A percentile compares a stretch with the other conserved stretches of the same genome.
phyloP scores from a whole-genome alignment of 2,888 invertebrate species.

The Idaea dimidiata region DNA sequence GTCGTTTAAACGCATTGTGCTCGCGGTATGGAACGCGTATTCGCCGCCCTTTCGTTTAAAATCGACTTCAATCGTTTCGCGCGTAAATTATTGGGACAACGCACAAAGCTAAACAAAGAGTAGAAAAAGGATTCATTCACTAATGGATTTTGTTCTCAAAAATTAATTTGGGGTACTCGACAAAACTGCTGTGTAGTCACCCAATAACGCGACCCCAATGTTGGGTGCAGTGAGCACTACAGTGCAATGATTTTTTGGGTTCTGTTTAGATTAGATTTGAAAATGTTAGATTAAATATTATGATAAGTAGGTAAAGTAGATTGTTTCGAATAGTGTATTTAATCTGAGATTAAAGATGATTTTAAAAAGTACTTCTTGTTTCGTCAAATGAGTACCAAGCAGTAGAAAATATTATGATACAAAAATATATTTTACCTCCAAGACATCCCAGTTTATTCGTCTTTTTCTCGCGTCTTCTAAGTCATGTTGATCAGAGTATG shows the following conservation, averaged over 20 bases:
- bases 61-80: conserved; percentile 70
- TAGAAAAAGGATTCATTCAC: conserved; percentile 71
- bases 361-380: no score
- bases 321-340: not conserved
- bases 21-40: conserved; percentile 42
- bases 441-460: no score
- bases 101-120: conserved; percentile 72
- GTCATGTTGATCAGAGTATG: no score
- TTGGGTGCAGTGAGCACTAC: conserved; percentile 29
- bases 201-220: conserved; percentile 57
- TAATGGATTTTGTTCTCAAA: conserved; percentile 79
- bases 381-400: no score
- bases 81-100: conserved; percentile 76
- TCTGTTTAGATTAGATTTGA: not conserved
- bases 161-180: conserved; percentile 78
- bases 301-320: not conserved
- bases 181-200: conserved; percentile 69
- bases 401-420: no score
- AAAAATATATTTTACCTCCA: no score
- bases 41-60: conserved; percentile 75
- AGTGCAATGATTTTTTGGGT: not conserved
- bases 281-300: not conserved
- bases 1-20: conserved; percentile 2
- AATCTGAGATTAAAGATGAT: no score
- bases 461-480: no score